These are phyloP conservation scores for Choloepus didactylus DNA, from an alignment of 2,797 vertebrate species.

Conservation along the genomic window DNA sequence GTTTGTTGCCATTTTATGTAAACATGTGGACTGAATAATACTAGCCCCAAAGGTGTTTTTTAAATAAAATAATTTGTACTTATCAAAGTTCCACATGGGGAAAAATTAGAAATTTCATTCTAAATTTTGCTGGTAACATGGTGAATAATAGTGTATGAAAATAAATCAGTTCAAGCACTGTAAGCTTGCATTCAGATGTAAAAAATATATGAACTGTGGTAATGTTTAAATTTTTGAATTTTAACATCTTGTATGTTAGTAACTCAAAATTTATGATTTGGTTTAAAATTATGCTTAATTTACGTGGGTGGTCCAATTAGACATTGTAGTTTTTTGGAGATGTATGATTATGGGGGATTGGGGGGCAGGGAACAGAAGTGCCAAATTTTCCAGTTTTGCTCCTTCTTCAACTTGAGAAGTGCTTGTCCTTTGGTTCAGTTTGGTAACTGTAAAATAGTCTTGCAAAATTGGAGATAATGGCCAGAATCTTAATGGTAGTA, in stretches of 20 bases:
- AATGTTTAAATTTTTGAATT: not conserved
- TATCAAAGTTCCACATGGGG: conserved; percentile 17
- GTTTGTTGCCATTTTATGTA: conserved; percentile 15
- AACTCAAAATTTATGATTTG: not conserved
- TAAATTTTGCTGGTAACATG: conserved; percentile 52
- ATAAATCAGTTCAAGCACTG: not conserved
- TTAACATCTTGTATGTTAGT: not conserved
- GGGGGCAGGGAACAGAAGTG: not conserved
- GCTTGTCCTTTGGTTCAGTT: conserved; percentile 4
- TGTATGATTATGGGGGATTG: not conserved
- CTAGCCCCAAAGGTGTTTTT: conserved; percentile 22
- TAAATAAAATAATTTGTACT: conserved; percentile 45
- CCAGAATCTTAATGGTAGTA: conserved; percentile 46
- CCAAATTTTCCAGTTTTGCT: not conserved
- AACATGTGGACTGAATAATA: conserved; percentile 35
- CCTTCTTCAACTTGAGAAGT: not conserved
- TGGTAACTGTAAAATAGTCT: not conserved
- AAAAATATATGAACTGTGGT: not conserved
- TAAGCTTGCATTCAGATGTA: not conserved
- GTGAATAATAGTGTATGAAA: not conserved
- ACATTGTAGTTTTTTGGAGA: not conserved
- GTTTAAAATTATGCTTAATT: conserved; percentile 31
- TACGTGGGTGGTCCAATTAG: not conserved
- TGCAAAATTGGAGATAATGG: conserved; percentile 22
- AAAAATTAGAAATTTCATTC: conserved; percentile 45